Percentiles rank a stretch among this genome's conserved stretches.
Evolutionary conservation across 2,888 invertebrate species (phyloP).

Genomic region (Spisula subtruncata): DNA sequence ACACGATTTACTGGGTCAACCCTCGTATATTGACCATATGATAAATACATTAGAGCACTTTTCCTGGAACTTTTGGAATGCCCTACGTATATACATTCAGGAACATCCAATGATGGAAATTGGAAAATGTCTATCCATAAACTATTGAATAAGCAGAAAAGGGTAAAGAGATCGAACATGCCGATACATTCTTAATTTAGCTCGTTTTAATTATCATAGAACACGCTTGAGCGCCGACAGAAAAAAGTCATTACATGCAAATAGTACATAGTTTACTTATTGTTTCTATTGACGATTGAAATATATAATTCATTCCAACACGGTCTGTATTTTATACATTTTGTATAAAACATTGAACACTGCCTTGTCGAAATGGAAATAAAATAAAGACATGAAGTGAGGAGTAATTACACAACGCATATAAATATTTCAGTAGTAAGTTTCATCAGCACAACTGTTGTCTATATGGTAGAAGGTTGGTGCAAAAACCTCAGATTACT

Average conservation of each 20-base stretch:
- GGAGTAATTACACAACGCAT: background rate
- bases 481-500: background rate
- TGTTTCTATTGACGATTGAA: no score
- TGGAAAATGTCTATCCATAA: no score
- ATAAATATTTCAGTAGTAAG: background rate
- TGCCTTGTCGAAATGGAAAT: background rate
- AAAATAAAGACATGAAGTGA: background rate
- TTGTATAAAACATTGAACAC: constrained; percentile 2
- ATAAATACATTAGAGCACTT: no score
- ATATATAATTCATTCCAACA: constrained; percentile 9
- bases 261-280: background rate
- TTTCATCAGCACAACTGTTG: background rate
- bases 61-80: no score
- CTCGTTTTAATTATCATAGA: background rate
- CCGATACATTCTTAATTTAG: background rate
- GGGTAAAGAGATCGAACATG: background rate
- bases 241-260: background rate
- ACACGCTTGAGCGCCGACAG: background rate
- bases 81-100: no score
- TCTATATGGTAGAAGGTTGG: no score
- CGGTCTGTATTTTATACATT: background rate
- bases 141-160: background rate
- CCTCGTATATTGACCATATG: no score
- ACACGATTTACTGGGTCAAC: no score
- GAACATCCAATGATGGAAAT: background rate